Base-by-base conservation (phyloP, 1,140 invertebrate species). In the Cherax destructor region DNA sequence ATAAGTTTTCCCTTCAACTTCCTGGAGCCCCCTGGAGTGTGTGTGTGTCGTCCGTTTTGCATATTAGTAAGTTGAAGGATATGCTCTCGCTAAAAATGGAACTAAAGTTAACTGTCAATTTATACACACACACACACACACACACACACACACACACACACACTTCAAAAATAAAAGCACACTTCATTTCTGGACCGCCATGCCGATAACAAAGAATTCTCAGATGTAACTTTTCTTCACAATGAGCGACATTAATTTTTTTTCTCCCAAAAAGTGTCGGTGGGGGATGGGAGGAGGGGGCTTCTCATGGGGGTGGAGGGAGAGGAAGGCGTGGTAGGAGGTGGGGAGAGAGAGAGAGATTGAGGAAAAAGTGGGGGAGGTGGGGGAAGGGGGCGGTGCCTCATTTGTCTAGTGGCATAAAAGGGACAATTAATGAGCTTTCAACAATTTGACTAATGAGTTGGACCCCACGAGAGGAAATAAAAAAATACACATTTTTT, bases 371-470 rank as follows among this genome's bases (percentile, higher is more conserved):
- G 52, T 10, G 13, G 52, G 52, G 52, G 52, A 13, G 52, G 9
- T 56, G 3, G 47, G 81, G 59, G 81, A 50, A 1, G 56, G 80
- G 56, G 80, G 52, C n/a, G 24, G 30, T 24, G 81, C 81, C 81
- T 83, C 81, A 83, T 83, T 83, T 83, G 81, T 83, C 81, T 83
- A n/a, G 59, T n/a, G 81, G 61, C 50, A 83, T 83, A 83, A 83
- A 83, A 83, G 81, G 61, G 81, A 83, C 61, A 83, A 83, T 83
- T 83, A 83, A 83, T 83, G 81, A 83, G 81, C 81, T 83, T 83
- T 69, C n/a, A 83, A 69, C 59, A 83, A 69, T 83, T 83, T 83
- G 69, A 65, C 81, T 83, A 83, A 83, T 83, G 81, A 83, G 59
- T 83, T 83, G 18, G 41, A 56, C 41, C 59, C n/a, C 30, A 69